These are phyloP conservation scores for Saccostrea cuccullata DNA, from an alignment of 1,140 invertebrate species.

Conservation along the genomic window DNA sequence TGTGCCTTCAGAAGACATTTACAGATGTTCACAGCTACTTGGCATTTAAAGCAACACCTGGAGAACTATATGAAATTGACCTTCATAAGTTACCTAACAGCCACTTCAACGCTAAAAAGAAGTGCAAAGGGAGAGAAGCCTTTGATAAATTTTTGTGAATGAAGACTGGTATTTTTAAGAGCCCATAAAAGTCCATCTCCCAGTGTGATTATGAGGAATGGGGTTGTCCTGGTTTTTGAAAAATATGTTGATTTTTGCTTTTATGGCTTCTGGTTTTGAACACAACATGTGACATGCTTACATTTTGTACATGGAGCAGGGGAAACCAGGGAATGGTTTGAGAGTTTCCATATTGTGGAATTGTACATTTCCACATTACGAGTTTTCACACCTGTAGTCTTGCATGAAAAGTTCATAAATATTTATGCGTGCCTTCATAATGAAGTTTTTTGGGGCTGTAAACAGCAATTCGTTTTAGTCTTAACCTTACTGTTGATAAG, in stretches of 20 bases:
- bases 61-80: slow-evolving; percentile 11
- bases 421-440: slow-evolving; percentile 5
- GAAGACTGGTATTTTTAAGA: slow-evolving; percentile 3
- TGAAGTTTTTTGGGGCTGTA: neutral
- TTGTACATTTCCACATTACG: neutral
- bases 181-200: neutral
- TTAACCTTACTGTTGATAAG: neutral
- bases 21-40: slow-evolving; percentile 1
- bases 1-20: neutral
- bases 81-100: neutral
- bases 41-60: slow-evolving; percentile 13
- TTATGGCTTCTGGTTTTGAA: neutral
- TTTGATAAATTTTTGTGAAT: slow-evolving; percentile 23
- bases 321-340: neutral
- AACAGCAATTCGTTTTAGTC: neutral
- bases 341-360: neutral
- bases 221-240: neutral
- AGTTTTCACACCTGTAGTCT: slow-evolving; percentile 32
- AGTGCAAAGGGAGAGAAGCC: slow-evolving; percentile 3
- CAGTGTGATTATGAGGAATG: slow-evolving; percentile 10
- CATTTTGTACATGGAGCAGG: neutral
- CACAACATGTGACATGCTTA: neutral
- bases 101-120: neutral
- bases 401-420: neutral
- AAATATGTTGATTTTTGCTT: neutral